Evolutionary conservation across 1,140 invertebrate species (phyloP), one percentile per base, ranked within the genome.

Genomic region (Drepana arcuata): DNA sequence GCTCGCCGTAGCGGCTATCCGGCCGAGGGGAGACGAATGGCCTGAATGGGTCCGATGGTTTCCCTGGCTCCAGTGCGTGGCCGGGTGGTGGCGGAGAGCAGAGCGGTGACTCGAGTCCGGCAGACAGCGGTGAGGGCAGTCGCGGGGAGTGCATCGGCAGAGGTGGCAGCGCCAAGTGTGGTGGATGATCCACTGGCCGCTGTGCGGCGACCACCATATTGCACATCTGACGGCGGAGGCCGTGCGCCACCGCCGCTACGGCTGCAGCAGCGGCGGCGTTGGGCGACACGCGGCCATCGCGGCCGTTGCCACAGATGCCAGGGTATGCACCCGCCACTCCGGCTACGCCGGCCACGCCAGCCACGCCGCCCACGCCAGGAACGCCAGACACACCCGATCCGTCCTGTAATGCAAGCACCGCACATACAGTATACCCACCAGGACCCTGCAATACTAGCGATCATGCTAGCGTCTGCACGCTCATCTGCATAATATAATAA

Each of bases 191-290:
- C 9, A 69, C 61, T 7, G 74, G 69, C 6, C 75, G 59, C 40
- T 82, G 77, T 11, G 75, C 77, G 0, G 81, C 77, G 13, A 79
- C 72, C 21, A 78, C 78, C 79, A 83, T 80, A 40, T 74, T 82
- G 77, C 81, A 83, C 71, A 82, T 81, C 51, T 84, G 81, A 2
- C 79, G 77, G 14, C 79, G 75, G 29, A 83, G 70, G 54, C 87
- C 88, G 79, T 90, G 88, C 16, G 89, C 88, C 41, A 92, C 90
- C 21, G 90, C 90, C 10, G 91, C 90, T 34, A 92, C 90, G 45
- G 89, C 90, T n/a, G 88, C 88, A 28, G 89, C 88, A 41, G 90
- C 89, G 12, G 89, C 89, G 4, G 90, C 88, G 54, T 88, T 90
- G 28, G 89, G 89, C 39, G 89, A 86, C 59, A 89, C 61, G 48